Conservation (phyloP, 2,797 vertebrate species). For the Sebastes taczanowskii region DNA sequence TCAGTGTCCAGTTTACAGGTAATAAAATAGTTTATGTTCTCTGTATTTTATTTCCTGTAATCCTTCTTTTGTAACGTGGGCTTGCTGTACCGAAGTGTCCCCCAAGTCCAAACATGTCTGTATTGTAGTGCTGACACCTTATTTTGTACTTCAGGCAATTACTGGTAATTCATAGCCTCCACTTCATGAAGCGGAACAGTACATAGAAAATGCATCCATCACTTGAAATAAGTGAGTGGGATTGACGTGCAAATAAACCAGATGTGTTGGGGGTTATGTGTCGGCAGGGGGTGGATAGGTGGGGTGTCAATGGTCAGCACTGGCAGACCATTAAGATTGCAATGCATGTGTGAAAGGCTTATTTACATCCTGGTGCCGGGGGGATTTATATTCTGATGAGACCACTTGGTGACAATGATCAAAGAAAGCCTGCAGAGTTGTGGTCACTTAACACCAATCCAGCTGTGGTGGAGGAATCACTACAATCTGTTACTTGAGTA, state of each 20-base stretch:
- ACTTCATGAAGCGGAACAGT: not conserved
- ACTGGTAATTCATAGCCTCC: not conserved
- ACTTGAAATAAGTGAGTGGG: not conserved
- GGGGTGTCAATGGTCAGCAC: not conserved
- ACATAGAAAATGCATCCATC: not conserved
- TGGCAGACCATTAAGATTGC: not conserved
- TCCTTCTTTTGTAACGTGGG: conserved; percentile 30
- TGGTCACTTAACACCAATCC: not conserved
- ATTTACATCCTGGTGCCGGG: conserved; percentile 28
- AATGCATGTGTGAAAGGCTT: conserved; percentile 15
- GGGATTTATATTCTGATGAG: conserved; percentile 9
- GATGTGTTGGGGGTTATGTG: not conserved
- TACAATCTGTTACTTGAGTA: not conserved
- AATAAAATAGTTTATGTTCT: not conserved
- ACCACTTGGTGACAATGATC: not conserved
- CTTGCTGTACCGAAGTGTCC: not conserved
- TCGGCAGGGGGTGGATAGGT: not conserved
- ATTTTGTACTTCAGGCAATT: not conserved
- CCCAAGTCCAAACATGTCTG: conserved; percentile 51
- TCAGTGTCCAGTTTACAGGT: not conserved
- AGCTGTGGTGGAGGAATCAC: too few relatives aligned
- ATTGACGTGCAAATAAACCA: not conserved
- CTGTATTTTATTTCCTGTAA: conserved; percentile 14
- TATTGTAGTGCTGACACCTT: not conserved
- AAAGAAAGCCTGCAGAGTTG: not conserved